Percentiles rank a stretch among this genome's conserved stretches.
These are phyloP conservation scores for Hydraecia micacea DNA, from an alignment of 2,888 invertebrate genomes.

Conservation along the genomic window DNA sequence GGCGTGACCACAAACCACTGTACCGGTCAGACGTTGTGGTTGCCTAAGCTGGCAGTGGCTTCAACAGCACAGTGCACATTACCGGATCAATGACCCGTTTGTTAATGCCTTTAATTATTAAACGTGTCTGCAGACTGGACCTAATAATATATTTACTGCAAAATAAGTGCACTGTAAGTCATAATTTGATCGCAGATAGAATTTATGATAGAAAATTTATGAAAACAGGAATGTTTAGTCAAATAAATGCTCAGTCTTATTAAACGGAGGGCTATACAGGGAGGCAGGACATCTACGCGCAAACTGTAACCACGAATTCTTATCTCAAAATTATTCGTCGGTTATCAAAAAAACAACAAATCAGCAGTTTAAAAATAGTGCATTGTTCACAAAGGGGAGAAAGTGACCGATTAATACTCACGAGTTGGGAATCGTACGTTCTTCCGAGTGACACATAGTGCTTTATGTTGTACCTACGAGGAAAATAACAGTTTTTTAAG, in stretches of 20 bases:
- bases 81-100: conserved; percentile 38
- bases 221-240: background rate
- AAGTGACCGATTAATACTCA: background rate
- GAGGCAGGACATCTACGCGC: no score
- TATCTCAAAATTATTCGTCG: no score
- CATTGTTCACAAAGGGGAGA: background rate
- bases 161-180: background rate
- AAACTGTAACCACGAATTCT: no score
- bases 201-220: no score
- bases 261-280: background rate
- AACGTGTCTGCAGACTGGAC: background rate
- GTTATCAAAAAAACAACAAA: no score
- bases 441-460: no score
- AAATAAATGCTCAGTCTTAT: background rate
- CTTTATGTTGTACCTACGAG: no score
- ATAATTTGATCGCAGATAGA: background rate
- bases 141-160: background rate
- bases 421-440: no score
- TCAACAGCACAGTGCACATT: conserved; percentile 20
- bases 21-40: conserved; percentile 32
- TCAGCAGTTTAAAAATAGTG: no score
- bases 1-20: conserved; percentile 36
- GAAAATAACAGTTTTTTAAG: no score
- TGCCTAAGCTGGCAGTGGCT: conserved; percentile 16
- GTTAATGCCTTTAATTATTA: conserved; percentile 22